phyloP scores from a whole-genome alignment of 2,113 vertebrate species.

The Rhinopomastus cyanomelas region DNA sequence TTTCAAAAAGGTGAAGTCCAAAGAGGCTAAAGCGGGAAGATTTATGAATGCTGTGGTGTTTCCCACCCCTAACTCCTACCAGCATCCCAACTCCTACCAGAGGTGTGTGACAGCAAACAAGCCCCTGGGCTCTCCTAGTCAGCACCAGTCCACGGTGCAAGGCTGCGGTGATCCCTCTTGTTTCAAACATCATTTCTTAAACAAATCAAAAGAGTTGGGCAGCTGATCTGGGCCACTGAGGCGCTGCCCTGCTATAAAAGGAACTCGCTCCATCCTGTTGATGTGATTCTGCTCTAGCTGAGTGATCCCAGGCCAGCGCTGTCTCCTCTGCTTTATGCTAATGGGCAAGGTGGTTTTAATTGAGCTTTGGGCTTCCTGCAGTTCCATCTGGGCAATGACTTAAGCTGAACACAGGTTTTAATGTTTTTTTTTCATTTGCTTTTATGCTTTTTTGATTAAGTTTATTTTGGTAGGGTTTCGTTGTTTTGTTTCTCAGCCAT shows the following conservation, averaged over 20 bases:
- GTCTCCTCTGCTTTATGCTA: conserved; percentile 64
- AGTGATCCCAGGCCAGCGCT: conserved; percentile 55
- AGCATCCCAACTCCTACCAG: neutral
- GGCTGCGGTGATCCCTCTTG: neutral
- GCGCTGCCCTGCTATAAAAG: conserved; percentile 22
- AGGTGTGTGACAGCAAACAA: neutral
- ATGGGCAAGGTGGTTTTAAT: conserved; percentile 66
- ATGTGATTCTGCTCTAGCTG: conserved; percentile 50
- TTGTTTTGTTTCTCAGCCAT: neutral
- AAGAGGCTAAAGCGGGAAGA: conserved; percentile 13
- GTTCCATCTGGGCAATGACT: conserved; percentile 29
- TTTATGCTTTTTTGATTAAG: conserved; percentile 53
- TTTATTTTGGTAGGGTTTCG: conserved; percentile 2
- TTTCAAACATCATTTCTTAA: neutral
- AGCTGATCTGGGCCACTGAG: neutral
- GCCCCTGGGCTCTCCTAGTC: neutral
- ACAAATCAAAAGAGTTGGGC: neutral
- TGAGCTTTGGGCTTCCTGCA: conserved; percentile 50
- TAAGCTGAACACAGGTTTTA: conserved; percentile 47
- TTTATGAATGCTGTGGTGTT: neutral
- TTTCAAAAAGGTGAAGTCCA: conserved; percentile 49
- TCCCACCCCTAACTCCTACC: conserved; percentile 15
- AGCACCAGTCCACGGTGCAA: neutral
- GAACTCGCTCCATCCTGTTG: conserved; percentile 19
- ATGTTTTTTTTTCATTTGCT: neutral